Conservation (phyloP, 2,113 vertebrate species). For the Atherinomorus stipes region DNA sequence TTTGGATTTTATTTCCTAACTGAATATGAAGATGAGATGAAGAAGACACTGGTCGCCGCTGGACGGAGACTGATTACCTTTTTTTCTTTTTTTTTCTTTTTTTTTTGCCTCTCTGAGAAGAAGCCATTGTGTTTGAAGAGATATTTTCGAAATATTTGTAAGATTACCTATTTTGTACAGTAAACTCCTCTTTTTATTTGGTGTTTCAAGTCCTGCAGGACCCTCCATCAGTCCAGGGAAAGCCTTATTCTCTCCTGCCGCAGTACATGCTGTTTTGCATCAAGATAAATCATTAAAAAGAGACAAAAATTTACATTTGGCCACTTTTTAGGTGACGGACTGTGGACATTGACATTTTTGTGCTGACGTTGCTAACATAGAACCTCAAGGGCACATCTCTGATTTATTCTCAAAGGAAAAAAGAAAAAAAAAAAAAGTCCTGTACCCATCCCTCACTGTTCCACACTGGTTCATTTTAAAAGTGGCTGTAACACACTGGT, state of each 20-base stretch:
- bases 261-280: constrained; percentile 54
- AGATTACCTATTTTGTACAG: constrained; percentile 84
- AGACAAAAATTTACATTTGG: constrained; percentile 44
- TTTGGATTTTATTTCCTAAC: constrained; percentile 71
- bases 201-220: constrained; percentile 77
- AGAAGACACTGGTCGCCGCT: constrained; percentile 76
- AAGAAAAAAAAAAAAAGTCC: constrained; percentile 35
- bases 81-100: constrained; percentile 19
- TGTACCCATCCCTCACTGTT: constrained; percentile 51
- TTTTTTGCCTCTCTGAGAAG: constrained; percentile 66
- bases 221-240: constrained; percentile 79
- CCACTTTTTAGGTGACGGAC: constrained; percentile 45
- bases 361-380: constrained; percentile 63
- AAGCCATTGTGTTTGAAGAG: constrained; percentile 83
- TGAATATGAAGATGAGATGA: constrained; percentile 70
- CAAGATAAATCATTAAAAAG: constrained; percentile 38
- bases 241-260: constrained; percentile 81
- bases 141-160: constrained; percentile 83
- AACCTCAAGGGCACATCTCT: constrained; percentile 66
- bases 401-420: constrained; percentile 61
- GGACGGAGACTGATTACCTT: constrained; percentile 73
- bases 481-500: constrained; percentile 38
- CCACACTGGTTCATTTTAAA: constrained; percentile 48
- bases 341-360: constrained; percentile 63
- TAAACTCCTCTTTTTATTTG: constrained; percentile 76